Conservation (phyloP, 1,140 invertebrate genomes). For the Gonioctena quinquepunctata region DNA sequence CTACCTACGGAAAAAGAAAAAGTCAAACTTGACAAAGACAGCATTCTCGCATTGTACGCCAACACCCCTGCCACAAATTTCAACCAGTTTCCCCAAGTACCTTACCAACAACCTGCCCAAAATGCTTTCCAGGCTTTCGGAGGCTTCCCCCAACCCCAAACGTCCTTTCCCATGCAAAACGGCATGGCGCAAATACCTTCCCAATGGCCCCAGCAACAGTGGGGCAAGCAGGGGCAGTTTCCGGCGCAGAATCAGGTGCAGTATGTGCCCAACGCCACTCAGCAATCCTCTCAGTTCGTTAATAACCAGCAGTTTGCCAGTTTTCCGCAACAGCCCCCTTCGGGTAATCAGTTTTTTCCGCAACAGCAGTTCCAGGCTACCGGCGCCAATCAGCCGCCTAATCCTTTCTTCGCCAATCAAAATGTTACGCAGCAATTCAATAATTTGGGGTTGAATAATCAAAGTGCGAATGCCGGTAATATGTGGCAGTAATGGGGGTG, state of each 20-base stretch:
- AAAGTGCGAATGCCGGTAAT: not conserved
- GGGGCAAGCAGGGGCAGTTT: constrained; percentile 23
- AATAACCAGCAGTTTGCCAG: not conserved
- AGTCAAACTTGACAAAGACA: constrained; percentile 88
- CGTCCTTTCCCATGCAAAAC: constrained; percentile 26
- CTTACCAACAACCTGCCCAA: not conserved
- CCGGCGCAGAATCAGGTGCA: not conserved
- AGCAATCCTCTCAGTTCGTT: constrained; percentile 23
- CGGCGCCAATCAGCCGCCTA: constrained; percentile 19
- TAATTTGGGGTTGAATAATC: constrained; percentile 42
- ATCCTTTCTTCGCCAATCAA: constrained; percentile 48
- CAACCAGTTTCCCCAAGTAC: constrained; percentile 33
- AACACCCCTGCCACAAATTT: constrained; percentile 59
- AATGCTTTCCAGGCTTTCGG: constrained; percentile 15
- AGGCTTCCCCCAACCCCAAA: constrained; percentile 23
- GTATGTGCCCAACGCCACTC: constrained; percentile 24
- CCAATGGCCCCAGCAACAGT: constrained; percentile 9
- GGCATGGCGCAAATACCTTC: constrained; percentile 18
- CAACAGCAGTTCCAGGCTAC: constrained; percentile 19
- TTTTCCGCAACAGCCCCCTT: constrained; percentile 12
- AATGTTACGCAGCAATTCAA: constrained; percentile 45
- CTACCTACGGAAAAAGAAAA: constrained; percentile 73
- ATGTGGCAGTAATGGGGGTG: not conserved
- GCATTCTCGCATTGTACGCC: constrained; percentile 88
- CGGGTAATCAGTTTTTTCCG: constrained; percentile 10